phyloP scores from a whole-genome alignment of 2,113 vertebrate genomes.

The Microcebus tavaratra region DNA sequence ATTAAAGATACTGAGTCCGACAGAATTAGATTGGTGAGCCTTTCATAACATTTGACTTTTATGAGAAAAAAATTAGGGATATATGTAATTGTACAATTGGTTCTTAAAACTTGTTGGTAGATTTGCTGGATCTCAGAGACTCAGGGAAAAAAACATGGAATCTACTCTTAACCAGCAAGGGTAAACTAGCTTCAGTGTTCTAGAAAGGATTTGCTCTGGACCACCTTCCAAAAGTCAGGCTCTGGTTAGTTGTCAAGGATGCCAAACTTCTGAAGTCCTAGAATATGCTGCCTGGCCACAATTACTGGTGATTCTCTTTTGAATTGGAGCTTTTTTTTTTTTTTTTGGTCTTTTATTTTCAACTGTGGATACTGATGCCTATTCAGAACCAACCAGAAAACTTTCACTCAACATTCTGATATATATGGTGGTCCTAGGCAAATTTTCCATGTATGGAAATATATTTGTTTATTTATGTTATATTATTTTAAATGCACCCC shows the following conservation, averaged over 20 bases:
- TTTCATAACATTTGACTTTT: background rate
- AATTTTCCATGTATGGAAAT: background rate
- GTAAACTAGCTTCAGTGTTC: background rate
- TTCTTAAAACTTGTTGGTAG: background rate
- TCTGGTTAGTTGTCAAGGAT: background rate
- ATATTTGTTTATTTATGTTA: background rate
- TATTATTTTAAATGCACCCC: background rate
- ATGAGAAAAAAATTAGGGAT: background rate
- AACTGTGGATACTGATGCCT: background rate
- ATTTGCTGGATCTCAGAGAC: background rate
- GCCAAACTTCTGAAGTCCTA: background rate
- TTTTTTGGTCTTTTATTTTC: background rate
- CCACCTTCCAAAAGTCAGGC: background rate
- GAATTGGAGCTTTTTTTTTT: background rate
- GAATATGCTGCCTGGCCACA: background rate
- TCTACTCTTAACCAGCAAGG: background rate
- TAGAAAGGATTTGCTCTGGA: background rate
- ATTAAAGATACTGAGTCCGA: background rate
- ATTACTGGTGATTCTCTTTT: background rate
- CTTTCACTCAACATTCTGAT: background rate
- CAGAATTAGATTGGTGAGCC: background rate
- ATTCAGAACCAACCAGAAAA: conserved; percentile 1
- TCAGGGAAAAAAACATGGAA: background rate
- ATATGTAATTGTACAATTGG: background rate
- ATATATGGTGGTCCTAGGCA: background rate